Evolutionary conservation across 2,888 invertebrate genomes (phyloP).

Genomic region (Eremobia ochroleuca): DNA sequence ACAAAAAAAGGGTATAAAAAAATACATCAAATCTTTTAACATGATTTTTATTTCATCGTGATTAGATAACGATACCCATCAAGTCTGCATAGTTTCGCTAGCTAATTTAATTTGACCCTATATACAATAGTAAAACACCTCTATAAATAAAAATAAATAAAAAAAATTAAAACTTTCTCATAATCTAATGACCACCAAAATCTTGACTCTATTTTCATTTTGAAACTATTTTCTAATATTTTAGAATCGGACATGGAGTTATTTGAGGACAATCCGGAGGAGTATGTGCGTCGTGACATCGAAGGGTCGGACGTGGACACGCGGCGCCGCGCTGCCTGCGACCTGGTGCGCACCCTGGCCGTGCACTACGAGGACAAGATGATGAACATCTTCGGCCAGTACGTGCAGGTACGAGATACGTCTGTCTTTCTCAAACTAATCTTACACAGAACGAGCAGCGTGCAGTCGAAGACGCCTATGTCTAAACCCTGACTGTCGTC

Average conservation of each 20-base stretch:
- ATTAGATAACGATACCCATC: too few species aligned
- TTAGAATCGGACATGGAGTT: constrained; percentile 97
- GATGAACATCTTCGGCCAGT: constrained; percentile 96
- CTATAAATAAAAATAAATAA: neutral
- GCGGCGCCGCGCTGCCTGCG: constrained; percentile 98
- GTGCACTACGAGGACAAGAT: constrained; percentile 97
- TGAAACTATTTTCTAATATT: neutral
- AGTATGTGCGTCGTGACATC: constrained; percentile 98
- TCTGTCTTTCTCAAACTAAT: neutral
- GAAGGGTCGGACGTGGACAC: constrained; percentile 99
- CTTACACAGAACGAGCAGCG: neutral
- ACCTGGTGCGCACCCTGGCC: constrained; percentile 97
- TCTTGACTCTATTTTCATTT: neutral
- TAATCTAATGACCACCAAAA: neutral
- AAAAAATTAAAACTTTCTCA: too few species aligned
- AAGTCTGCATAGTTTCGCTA: too few species aligned
- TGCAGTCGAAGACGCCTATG: neutral
- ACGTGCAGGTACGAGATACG: constrained; percentile 92
- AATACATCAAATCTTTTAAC: too few species aligned
- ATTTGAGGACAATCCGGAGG: constrained; percentile 99
- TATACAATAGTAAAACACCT: neutral
- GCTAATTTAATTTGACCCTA: too few species aligned
- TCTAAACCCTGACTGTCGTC: too few species aligned
- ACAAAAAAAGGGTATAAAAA: too few species aligned
- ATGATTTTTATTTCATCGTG: too few species aligned